Percentiles rank a stretch among this genome's conserved stretches.
phyloP scores from a whole-genome alignment of 1,140 invertebrate species.

The Temnothorax curvispinosus region DNA sequence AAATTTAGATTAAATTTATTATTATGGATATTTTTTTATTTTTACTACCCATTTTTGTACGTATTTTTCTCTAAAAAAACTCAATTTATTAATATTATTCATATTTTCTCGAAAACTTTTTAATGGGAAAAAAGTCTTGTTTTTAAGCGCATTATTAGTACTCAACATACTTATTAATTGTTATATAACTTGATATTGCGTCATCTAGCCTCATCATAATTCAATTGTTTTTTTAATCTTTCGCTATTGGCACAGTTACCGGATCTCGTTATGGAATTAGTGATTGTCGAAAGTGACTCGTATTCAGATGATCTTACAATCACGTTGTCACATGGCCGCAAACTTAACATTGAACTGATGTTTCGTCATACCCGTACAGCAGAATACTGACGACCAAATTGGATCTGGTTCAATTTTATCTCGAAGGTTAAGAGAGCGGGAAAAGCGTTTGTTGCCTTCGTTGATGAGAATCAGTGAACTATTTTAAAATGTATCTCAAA shows the following conservation, averaged over 20 bases:
- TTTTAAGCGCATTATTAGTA: background rate
- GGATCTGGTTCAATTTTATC: slow-evolving; percentile 59
- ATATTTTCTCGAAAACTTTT: background rate
- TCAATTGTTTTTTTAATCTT: background rate
- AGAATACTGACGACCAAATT: slow-evolving; percentile 42
- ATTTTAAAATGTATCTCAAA: background rate
- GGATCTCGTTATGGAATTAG: background rate
- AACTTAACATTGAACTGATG: slow-evolving; percentile 49
- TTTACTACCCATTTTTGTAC: background rate
- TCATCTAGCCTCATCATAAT: background rate
- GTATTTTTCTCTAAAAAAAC: background rate
- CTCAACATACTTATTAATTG: background rate
- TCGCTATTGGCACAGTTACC: background rate
- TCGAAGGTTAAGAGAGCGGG: slow-evolving; percentile 17
- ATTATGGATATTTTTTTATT: background rate
- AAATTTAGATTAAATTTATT: background rate
- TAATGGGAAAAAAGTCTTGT: background rate
- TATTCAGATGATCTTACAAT: slow-evolving; percentile 5
- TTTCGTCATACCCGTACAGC: slow-evolving; percentile 2
- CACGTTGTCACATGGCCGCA: background rate
- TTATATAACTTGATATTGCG: slow-evolving; percentile 13
- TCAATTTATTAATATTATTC: background rate
- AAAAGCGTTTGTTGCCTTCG: background rate
- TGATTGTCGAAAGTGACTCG: background rate
- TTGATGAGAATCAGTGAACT: background rate